Evolutionary conservation across 2,888 invertebrate species (phyloP), one percentile per base, ranked within the genome.

Genomic region (Archaeoteleia sp.): DNA sequence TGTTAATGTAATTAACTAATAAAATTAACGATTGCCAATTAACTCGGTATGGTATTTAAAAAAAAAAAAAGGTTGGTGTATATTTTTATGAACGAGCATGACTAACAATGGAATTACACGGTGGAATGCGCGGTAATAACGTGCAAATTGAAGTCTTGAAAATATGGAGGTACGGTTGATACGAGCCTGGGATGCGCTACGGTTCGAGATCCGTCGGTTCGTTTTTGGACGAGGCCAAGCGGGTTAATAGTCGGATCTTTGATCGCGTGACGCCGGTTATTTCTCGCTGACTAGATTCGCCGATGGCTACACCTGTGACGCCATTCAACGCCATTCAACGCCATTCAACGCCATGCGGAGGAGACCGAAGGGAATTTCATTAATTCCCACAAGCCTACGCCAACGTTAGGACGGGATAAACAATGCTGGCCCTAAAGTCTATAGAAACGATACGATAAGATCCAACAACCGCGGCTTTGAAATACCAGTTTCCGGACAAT

Each of bases 241-340:
- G 58, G 58, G 53, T 65, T 65, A 65, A 65, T 42, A 46, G 65
- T 57, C 57, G 53, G 40, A 46, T 13, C 37, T 29, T 35, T 27
- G 65, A 54, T 66, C 61, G 67, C 67, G 67, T 67, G 67, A 67
- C 67, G 40, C 35, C 40, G 39, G 34, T 61, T 54, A 30, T 55
- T 54, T 54, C 66, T 53, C 9, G 46, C 25, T 34, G 29, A 35
- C 32, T 35, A 12, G 48, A 54, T 46, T 43, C 32, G 10, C 51
- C 25, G 55, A 54, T 45, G 60, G 58, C 63, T 67, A 32, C 70
- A 67, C 70, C 67, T 67, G 70, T 62, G 66, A 58, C 62, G 58
- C 48, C 39, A 30, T 54, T 58, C 58, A 62, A 37, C 54, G 62
- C 58, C 63, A 63, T 63, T n/a, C n/a, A n/a, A n/a, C n/a, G n/a